Base-by-base conservation (phyloP, 1,140 invertebrate species). In the Mylabris phalerata region DNA sequence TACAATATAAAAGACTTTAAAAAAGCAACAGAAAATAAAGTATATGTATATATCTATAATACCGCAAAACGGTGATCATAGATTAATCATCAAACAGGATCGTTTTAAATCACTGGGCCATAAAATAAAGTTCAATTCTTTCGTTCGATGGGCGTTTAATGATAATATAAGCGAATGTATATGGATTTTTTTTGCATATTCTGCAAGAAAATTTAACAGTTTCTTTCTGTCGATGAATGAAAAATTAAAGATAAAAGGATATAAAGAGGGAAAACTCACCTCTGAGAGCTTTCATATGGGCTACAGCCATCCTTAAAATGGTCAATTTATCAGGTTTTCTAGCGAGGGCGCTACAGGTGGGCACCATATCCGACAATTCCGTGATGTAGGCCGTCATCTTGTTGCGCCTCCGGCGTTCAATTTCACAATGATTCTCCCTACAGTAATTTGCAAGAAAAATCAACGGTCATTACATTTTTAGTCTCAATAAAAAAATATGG, bases 311-410 rank as follows among this genome's bases (percentile, higher is more conserved):
- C 66, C 97, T 83, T 41, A 99, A 83, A 73, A 99, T 99, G 59
- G 98, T 99, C 41, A 99, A 82, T 77, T 99, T 99, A 81, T 99
- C 98, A 7, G 96, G 97, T 77, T 99, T 99, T 51, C 96, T 83
- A 2, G 96, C 96, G 39, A 98, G 80, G 1, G 95, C 94, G 67
- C 90, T 95, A 78, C 95, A 98, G 63, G 97, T 98, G 67, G 97
- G 98, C 64, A 99, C 96, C 97, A 99, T 99, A 78, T 99, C 96
- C 58, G 95, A 98, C 60, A 99, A 82, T 80, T 99, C 98, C 64
- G 96, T 98, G 71, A 99, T 99, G 78, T 99, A 99, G 58, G 95
- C 92, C 57, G 97, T 98, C 98, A 99, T 99, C 86, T 99, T 99
- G 81, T 99, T 99, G 57, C 98, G 84, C 64, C 98, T 81, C 59